Evolutionary conservation across 2,797 vertebrate species (phyloP).

Genomic region (Poeciliopsis paucimaculata): DNA sequence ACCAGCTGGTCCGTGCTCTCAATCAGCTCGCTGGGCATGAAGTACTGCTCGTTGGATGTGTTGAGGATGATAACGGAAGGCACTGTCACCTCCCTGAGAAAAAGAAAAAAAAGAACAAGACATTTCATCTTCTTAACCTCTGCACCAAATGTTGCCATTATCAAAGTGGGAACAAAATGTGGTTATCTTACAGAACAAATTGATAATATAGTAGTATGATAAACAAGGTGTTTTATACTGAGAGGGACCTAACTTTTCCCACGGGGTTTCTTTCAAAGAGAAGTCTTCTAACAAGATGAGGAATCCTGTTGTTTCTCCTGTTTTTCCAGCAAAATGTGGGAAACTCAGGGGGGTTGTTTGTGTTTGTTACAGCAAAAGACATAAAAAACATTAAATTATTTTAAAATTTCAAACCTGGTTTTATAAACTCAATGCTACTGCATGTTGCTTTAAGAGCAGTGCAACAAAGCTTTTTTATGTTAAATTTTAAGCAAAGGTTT

Average conservation of each 20-base stretch:
- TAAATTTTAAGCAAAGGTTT: background rate
- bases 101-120: constrained; percentile 12
- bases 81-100: constrained; percentile 87
- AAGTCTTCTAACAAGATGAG: constrained; percentile 26
- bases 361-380: background rate
- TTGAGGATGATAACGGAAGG: constrained; percentile 95
- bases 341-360: constrained; percentile 31
- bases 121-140: constrained; percentile 54
- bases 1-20: constrained; percentile 89
- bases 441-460: background rate
- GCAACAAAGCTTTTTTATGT: background rate
- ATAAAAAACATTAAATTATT: background rate
- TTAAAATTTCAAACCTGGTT: background rate
- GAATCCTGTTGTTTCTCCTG: constrained; percentile 44
- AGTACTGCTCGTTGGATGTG: constrained; percentile 98
- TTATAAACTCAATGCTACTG: background rate
- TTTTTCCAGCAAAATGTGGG: constrained; percentile 62
- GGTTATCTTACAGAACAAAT: constrained; percentile 51
- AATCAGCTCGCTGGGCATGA: constrained; percentile 85
- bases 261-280: constrained; percentile 34
- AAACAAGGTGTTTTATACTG: constrained; percentile 59
- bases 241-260: constrained; percentile 46
- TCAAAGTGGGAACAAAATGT: constrained; percentile 54
- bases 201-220: constrained; percentile 39
- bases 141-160: constrained; percentile 25